These are phyloP conservation scores for Reinhardtius hippoglossoides DNA, from an alignment of 2,113 vertebrate species.

Conservation along the genomic window DNA sequence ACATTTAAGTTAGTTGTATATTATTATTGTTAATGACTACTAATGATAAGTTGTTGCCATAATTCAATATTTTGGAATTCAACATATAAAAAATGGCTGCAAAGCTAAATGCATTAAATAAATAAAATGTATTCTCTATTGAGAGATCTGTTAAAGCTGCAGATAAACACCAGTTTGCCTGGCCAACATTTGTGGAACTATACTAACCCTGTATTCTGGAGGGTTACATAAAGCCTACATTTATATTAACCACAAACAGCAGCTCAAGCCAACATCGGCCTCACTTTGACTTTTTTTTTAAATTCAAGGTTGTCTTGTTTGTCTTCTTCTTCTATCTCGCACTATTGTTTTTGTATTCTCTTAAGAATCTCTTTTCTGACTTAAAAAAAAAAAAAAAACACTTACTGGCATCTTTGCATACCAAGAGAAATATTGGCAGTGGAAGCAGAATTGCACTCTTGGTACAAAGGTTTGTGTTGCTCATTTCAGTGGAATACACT, in stretches of 20 bases:
- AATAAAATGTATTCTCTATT: not conserved
- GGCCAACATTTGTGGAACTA: constrained; percentile 2
- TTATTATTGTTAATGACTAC: no score
- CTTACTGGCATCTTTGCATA: not conserved
- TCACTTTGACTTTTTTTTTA: constrained; percentile 10
- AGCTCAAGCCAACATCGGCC: constrained; percentile 17
- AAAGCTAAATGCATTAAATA: not conserved
- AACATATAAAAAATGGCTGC: not conserved
- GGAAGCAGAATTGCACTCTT: not conserved
- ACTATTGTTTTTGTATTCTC: not conserved
- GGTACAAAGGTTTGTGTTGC: not conserved
- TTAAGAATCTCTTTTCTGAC: not conserved
- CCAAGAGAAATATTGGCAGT: constrained; percentile 3
- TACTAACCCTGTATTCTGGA: constrained; percentile 8
- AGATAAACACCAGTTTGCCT: constrained; percentile 19
- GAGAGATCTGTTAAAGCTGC: not conserved
- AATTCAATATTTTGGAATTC: not conserved
- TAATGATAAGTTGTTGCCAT: not conserved
- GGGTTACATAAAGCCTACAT: constrained; percentile 5
- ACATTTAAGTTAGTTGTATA: no score
- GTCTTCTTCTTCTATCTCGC: not conserved
- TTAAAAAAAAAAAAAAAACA: not conserved
- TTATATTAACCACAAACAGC: constrained; percentile 32
- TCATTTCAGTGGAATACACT: no score
- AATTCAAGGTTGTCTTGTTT: not conserved